phyloP scores from a whole-genome alignment of 2,113 vertebrate genomes.

The Smithornis capensis region DNA sequence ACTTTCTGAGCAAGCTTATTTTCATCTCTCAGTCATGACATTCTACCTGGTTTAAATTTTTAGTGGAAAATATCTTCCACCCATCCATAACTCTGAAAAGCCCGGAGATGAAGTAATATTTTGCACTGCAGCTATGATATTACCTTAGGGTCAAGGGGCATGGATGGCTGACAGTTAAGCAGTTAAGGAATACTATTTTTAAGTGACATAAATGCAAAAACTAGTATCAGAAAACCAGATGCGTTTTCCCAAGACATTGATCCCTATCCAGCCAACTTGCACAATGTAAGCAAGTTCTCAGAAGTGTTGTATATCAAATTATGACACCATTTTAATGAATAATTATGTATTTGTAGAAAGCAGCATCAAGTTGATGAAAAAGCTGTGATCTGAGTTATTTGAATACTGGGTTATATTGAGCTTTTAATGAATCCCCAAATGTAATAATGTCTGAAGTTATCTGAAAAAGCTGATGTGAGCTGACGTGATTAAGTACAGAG shows the following conservation, averaged over 20 bases:
- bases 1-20: not conserved
- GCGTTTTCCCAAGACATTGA: not conserved
- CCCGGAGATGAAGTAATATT: not conserved
- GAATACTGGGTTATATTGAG: slow-evolving; percentile 57
- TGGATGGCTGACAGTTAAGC: not conserved
- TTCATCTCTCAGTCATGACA: not conserved
- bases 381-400: slow-evolving; percentile 34
- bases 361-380: not conserved
- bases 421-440: slow-evolving; percentile 51
- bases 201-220: not conserved
- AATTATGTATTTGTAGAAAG: not conserved
- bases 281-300: not conserved
- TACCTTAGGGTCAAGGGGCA: not conserved
- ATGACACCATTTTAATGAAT: not conserved
- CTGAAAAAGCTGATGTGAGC: slow-evolving; percentile 70
- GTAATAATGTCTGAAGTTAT: slow-evolving; percentile 59
- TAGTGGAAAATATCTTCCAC: not conserved
- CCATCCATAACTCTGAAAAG: not conserved
- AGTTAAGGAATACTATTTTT: not conserved
- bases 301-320: not conserved
- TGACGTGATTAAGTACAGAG: slow-evolving; percentile 74
- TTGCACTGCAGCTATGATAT: not conserved
- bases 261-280: not conserved
- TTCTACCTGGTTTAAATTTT: slow-evolving; percentile 22
- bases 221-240: not conserved